These are phyloP conservation scores for Lasioglossum figueresi DNA, from an alignment of 2,888 invertebrate species.

Conservation along the genomic window DNA sequence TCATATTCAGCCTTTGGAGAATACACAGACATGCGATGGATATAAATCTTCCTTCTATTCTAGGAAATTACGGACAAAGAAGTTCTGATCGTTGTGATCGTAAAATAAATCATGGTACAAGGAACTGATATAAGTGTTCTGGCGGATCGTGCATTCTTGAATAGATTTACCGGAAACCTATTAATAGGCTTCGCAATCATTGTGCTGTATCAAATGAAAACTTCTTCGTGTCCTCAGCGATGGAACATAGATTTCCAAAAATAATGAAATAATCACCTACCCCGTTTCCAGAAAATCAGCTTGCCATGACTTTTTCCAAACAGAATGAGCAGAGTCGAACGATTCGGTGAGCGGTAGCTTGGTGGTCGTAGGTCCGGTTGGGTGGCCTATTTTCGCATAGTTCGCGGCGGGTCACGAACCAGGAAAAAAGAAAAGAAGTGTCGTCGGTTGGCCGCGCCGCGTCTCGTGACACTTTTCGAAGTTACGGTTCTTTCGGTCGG, in stretches of 20 bases:
- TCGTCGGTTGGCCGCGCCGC: not conserved
- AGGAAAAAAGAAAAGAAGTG: slow-evolving; percentile 33
- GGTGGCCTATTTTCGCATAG: slow-evolving; percentile 38
- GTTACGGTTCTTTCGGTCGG: slow-evolving; percentile 42
- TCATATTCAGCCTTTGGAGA: not conserved
- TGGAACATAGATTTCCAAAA: not conserved
- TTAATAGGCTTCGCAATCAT: not conserved
- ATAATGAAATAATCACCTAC: not conserved
- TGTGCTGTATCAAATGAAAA: not conserved
- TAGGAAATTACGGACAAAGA: not conserved
- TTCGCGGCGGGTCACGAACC: slow-evolving; percentile 31
- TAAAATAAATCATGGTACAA: not conserved
- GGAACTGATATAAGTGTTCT: not conserved
- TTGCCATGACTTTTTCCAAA: not conserved
- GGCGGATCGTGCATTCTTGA: not conserved
- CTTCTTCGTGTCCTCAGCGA: not conserved
- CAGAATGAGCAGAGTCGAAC: not conserved
- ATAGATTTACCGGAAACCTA: not conserved
- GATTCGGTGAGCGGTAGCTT: slow-evolving; percentile 15
- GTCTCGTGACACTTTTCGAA: slow-evolving; percentile 44
- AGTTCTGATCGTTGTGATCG: not conserved
- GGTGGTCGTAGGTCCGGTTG: slow-evolving; percentile 23
- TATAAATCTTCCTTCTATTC: not conserved
- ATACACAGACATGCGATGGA: not conserved
- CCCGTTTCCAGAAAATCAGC: not conserved